Percentiles rank a stretch among this genome's conserved stretches.
phyloP scores from a whole-genome alignment of 2,888 invertebrate species.

The Pseudanteris insignis region DNA sequence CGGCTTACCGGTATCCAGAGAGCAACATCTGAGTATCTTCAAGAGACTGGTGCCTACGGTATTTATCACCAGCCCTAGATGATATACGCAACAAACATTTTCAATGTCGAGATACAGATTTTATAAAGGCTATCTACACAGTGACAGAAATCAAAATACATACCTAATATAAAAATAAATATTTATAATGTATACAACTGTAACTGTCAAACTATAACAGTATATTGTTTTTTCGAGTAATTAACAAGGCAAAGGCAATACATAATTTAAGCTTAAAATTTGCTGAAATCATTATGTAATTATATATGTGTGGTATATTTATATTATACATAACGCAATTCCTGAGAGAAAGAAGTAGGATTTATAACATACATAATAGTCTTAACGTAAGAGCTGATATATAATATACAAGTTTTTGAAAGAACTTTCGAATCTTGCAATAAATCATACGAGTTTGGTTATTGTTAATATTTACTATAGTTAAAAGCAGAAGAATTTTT shows the following conservation, averaged over 20 bases:
- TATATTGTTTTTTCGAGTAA: conserved; percentile 28
- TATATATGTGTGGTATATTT: conserved; percentile 22
- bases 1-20: conserved; percentile 63
- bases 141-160: conserved; percentile 53
- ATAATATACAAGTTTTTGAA: conserved; percentile 12
- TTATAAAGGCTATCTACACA: conserved; percentile 48
- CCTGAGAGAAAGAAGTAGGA: conserved; percentile 31
- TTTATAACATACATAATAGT: conserved; percentile 15
- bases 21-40: conserved; percentile 64
- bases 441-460: conserved; percentile 6
- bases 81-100: conserved; percentile 58
- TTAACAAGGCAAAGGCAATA: conserved; percentile 29
- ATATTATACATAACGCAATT: conserved; percentile 7
- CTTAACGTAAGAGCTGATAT: conserved; percentile 23
- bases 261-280: conserved; percentile 45
- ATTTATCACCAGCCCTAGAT: conserved; percentile 67
- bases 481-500: no score
- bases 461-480: conserved; percentile 11
- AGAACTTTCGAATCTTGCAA: conserved; percentile 10
- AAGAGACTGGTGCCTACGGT: conserved; percentile 67
- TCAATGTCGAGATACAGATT: conserved; percentile 39
- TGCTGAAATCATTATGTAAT: conserved; percentile 20
- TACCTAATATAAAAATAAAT: conserved; percentile 9
- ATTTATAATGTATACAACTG: conserved; percentile 11
- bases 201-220: conserved; percentile 5